These are phyloP conservation scores for Lamellibrachia luymesi DNA, from an alignment of 1,140 invertebrate species.

Conservation along the genomic window DNA sequence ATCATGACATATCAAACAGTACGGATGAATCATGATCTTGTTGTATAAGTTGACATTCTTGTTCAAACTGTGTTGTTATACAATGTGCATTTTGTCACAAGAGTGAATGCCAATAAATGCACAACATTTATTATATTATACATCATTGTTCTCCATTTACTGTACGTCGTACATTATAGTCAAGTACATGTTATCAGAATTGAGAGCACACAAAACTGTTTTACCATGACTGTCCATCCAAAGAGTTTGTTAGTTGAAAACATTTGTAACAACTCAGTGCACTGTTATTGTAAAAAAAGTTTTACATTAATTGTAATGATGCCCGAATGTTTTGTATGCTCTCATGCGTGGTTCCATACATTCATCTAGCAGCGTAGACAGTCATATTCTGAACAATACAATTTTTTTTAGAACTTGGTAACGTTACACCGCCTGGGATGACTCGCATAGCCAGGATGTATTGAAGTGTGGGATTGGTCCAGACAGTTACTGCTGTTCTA, in stretches of 20 bases:
- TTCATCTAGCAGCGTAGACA: neutral
- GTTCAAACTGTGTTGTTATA: neutral
- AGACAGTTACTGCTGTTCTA: neutral
- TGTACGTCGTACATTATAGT: neutral
- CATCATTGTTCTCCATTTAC: neutral
- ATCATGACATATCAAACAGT: conserved; percentile 5
- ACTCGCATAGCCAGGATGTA: neutral
- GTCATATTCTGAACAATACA: neutral
- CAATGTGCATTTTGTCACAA: neutral
- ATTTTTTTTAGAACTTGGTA: neutral
- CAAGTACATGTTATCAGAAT: neutral
- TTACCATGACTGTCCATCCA: neutral
- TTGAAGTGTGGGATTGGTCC: neutral
- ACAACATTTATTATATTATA: neutral
- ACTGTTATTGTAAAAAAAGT: neutral
- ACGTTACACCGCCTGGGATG: neutral
- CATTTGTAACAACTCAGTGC: neutral
- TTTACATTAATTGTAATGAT: neutral
- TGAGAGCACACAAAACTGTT: neutral
- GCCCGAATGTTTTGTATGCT: neutral
- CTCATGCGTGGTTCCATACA: neutral
- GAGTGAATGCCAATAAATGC: neutral
- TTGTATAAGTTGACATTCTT: neutral
- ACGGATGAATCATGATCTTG: neutral
- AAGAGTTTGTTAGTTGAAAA: neutral